These are phyloP conservation scores for Caenorhabditis wallacei DNA, from an alignment of 2,888 invertebrate species.

Conservation along the genomic window DNA sequence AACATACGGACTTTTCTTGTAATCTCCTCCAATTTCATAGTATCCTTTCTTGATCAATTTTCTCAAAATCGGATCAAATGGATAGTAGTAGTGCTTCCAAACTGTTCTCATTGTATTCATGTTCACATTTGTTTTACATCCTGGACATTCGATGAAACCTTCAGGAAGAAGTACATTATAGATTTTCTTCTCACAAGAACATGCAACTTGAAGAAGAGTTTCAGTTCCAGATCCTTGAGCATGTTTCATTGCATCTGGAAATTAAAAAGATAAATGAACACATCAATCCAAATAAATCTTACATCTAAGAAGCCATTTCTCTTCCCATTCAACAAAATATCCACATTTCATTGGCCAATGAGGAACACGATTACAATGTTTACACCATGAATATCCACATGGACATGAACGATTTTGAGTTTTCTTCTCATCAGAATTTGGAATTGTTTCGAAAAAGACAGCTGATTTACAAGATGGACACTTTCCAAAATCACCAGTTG, in stretches of 20 bases:
- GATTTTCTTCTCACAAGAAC: slow-evolving; percentile 37
- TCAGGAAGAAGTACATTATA: slow-evolving; percentile 31
- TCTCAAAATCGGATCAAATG: slow-evolving; percentile 27
- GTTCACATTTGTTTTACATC: slow-evolving; percentile 41
- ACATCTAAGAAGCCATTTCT: slow-evolving; percentile 58
- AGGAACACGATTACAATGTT: slow-evolving; percentile 36
- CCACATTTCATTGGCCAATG: slow-evolving; percentile 52
- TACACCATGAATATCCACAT: slow-evolving; percentile 53
- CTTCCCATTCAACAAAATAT: slow-evolving; percentile 45
- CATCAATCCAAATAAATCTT: background rate
- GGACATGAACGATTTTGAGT: slow-evolving; percentile 47
- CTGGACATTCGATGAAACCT: slow-evolving; percentile 30
- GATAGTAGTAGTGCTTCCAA: slow-evolving; percentile 32
- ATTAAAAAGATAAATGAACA: background rate
- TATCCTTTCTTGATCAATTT: slow-evolving; percentile 29
- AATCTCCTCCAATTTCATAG: slow-evolving; percentile 2
- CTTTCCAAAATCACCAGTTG: slow-evolving; percentile 30
- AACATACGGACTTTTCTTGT: slow-evolving; percentile 19
- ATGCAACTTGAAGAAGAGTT: slow-evolving; percentile 39
- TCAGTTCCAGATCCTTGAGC: slow-evolving; percentile 46
- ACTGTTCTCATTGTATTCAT: slow-evolving; percentile 50
- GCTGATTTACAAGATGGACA: slow-evolving; percentile 36
- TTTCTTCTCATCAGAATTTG: background rate
- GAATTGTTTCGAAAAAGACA: slow-evolving; percentile 12
- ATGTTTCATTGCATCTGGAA: slow-evolving; percentile 38